These are phyloP conservation scores for Drosophila pegasa DNA, from an alignment of 2,888 invertebrate species.

Conservation along the genomic window DNA sequence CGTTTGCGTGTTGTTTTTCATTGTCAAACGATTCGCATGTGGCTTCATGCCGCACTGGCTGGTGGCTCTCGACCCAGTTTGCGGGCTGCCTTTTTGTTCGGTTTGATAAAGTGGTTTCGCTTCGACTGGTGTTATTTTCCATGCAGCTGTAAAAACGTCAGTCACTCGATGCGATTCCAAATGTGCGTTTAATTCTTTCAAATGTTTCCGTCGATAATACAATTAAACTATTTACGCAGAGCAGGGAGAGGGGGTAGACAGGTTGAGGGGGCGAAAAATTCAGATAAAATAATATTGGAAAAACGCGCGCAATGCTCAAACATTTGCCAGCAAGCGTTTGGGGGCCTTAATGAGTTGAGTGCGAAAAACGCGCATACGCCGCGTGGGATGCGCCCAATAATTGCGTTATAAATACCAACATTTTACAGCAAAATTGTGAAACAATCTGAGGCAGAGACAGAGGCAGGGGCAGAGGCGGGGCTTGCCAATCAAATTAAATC, in stretches of 20 bases:
- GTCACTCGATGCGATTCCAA: constrained; percentile 31
- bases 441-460: neutral
- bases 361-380: constrained; percentile 71
- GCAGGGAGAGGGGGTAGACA: constrained; percentile 16
- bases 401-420: constrained; percentile 61
- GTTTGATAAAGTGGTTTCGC: constrained; percentile 45
- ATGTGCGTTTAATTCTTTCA: constrained; percentile 50
- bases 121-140: constrained; percentile 8
- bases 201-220: constrained; percentile 53
- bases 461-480: neutral
- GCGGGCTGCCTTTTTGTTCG: constrained; percentile 9
- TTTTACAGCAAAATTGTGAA: constrained; percentile 57
- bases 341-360: constrained; percentile 68
- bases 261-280: constrained; percentile 5
- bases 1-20: constrained; percentile 30
- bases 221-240: constrained; percentile 58
- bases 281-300: constrained; percentile 32
- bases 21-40: constrained; percentile 38
- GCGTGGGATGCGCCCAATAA: constrained; percentile 44
- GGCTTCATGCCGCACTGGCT: constrained; percentile 24
- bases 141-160: constrained; percentile 20
- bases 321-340: constrained; percentile 41
- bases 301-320: constrained; percentile 43
- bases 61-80: constrained; percentile 40
- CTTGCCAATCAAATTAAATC: constrained; percentile 51